phyloP scores from a whole-genome alignment of 2,888 invertebrate genomes.

The Chrysolina oricalcia region DNA sequence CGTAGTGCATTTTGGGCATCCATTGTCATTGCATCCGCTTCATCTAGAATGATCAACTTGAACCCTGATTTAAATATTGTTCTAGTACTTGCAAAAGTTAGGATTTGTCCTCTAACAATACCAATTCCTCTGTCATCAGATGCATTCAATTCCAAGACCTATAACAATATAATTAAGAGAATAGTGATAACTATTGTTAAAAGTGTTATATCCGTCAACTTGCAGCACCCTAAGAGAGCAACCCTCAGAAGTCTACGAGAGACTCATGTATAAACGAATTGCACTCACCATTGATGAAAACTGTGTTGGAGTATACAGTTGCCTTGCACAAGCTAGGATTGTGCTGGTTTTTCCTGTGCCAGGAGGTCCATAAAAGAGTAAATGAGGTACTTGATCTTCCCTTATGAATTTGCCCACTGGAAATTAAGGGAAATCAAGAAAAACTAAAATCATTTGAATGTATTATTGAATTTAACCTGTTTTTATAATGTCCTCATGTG shows the following conservation, averaged over 20 bases:
- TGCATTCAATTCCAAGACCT: slow-evolving; percentile 95
- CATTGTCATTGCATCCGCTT: slow-evolving; percentile 99
- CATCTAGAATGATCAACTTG: slow-evolving; percentile 97
- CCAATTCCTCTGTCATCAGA: slow-evolving; percentile 98
- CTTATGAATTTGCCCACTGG: slow-evolving; percentile 90
- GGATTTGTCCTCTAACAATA: slow-evolving; percentile 93
- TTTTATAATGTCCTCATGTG: slow-evolving; percentile 96
- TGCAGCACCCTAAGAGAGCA: too few species aligned
- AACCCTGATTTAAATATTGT: slow-evolving; percentile 95
- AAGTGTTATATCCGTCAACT: slow-evolving; percentile 24
- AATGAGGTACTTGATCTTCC: slow-evolving; percentile 94
- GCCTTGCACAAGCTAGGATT: slow-evolving; percentile 94
- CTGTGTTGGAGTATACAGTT: slow-evolving; percentile 91
- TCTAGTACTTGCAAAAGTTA: slow-evolving; percentile 97
- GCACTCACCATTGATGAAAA: slow-evolving; percentile 91
- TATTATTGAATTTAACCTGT: slow-evolving; percentile 81
- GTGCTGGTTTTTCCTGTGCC: slow-evolving; percentile 99
- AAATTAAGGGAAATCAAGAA: slow-evolving; percentile 32
- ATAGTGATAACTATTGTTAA: too few species aligned
- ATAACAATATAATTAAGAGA: slow-evolving; percentile 34
- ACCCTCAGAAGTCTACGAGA: too few species aligned
- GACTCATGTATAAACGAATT: neutral
- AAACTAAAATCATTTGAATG: slow-evolving; percentile 4
- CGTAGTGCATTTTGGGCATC: slow-evolving; percentile 99
- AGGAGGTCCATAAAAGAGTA: slow-evolving; percentile 98